These are phyloP conservation scores for Eledona agricola DNA, from an alignment of 2,888 invertebrate species.

Conservation along the genomic window DNA sequence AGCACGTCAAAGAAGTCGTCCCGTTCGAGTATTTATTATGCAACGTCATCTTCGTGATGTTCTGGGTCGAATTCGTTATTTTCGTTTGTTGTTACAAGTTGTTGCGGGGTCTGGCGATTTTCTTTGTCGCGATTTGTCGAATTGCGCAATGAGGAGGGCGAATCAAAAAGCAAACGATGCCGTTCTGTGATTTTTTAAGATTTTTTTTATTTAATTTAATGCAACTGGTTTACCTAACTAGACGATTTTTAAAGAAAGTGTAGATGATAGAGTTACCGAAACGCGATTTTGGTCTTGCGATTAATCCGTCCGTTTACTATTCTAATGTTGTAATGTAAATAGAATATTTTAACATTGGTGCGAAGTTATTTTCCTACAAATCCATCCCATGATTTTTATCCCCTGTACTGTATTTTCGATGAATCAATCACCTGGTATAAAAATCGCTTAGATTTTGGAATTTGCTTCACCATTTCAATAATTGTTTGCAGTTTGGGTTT, in stretches of 20 bases:
- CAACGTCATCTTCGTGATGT: constrained; percentile 29
- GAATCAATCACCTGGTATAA: too few species aligned
- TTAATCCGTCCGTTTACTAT: constrained; percentile 32
- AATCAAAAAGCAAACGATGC: constrained; percentile 10
- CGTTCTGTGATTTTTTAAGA: constrained; percentile 32
- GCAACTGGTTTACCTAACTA: constrained; percentile 10
- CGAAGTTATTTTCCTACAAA: too few species aligned
- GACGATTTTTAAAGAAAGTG: constrained; percentile 11
- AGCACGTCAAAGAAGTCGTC: constrained; percentile 15
- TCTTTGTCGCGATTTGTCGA: constrained; percentile 21
- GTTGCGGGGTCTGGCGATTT: constrained; percentile 12
- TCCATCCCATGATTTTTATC: too few species aligned
- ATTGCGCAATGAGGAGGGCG: constrained; percentile 10
- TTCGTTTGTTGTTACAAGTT: constrained; percentile 25
- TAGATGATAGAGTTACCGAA: constrained; percentile 26
- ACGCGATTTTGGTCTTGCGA: constrained; percentile 12
- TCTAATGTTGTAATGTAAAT: constrained; percentile 31
- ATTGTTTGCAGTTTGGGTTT: too few species aligned
- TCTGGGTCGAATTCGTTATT: constrained; percentile 30
- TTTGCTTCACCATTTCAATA: too few species aligned
- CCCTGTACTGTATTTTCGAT: too few species aligned
- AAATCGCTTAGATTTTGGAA: too few species aligned
- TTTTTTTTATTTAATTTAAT: constrained; percentile 24
- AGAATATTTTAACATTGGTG: constrained; percentile 25
- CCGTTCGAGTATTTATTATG: constrained; percentile 19